Conservation (phyloP, 2,888 invertebrate species). For the Sabatieria punctata region DNA sequence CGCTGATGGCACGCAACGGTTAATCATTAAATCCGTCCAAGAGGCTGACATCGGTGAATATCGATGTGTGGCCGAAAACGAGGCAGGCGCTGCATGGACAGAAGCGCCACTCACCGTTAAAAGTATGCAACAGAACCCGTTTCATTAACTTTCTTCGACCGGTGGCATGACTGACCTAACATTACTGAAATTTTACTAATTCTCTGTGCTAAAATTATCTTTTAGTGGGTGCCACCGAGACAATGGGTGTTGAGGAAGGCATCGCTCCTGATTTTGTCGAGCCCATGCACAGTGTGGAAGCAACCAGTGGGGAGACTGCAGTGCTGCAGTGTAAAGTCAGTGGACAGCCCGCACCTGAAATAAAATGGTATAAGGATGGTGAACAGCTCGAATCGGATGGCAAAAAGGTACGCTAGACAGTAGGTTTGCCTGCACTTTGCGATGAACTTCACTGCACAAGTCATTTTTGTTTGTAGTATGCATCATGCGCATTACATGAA, state of each 20-base stretch:
- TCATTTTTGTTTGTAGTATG: too few relatives aligned
- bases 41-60: constrained; percentile 24
- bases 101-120: background rate
- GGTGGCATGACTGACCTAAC: too few relatives aligned
- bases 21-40: constrained; percentile 21
- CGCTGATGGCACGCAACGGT: constrained; percentile 27
- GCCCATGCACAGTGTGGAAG: constrained; percentile 50
- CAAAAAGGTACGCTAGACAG: too few relatives aligned
- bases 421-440: too few relatives aligned
- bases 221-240: background rate
- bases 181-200: background rate
- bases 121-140: too few relatives aligned
- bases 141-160: too few relatives aligned
- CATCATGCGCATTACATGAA: too few relatives aligned
- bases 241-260: background rate
- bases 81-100: constrained; percentile 28
- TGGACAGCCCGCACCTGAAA: constrained; percentile 13
- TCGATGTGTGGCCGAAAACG: constrained; percentile 20
- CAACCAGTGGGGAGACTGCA: constrained; percentile 75
- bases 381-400: background rate
- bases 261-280: constrained; percentile 50
- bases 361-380: background rate
- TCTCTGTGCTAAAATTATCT: background rate
- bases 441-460: too few relatives aligned
- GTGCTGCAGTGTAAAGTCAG: constrained; percentile 37